These are phyloP conservation scores for Australoheros scitulus DNA, from an alignment of 2,113 vertebrate species.

Conservation along the genomic window DNA sequence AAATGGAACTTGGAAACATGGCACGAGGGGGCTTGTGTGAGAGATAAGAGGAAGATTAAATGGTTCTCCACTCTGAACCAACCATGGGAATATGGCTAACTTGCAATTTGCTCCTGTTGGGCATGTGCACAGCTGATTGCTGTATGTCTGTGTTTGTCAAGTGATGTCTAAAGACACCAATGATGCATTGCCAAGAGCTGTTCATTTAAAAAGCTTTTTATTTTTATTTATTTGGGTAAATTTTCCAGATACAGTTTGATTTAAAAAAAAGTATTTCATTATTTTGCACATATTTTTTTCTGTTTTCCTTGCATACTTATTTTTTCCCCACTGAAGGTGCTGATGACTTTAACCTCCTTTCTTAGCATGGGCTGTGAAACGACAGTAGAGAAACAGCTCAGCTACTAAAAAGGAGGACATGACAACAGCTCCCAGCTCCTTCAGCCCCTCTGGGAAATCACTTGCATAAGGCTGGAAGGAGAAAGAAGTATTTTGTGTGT, in stretches of 20 bases:
- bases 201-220: background rate
- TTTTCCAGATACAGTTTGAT: background rate
- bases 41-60: background rate
- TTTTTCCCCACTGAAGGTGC: background rate
- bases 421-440: constrained; percentile 44
- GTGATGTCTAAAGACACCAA: background rate
- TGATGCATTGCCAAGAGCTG: background rate
- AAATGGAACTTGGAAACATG: background rate
- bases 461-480: background rate
- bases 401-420: constrained; percentile 35
- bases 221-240: background rate
- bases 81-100: background rate
- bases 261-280: background rate
- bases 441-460: constrained; percentile 52
- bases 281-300: background rate
- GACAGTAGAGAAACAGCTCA: background rate
- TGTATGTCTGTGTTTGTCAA: background rate
- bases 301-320: background rate
- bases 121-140: background rate
- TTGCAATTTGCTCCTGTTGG: background rate
- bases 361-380: constrained; percentile 14
- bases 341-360: constrained; percentile 7
- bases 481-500: background rate
- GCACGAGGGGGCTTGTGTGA: background rate
- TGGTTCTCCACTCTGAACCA: background rate